Evolutionary conservation across 2,797 vertebrate genomes (phyloP).

Genomic region (Cirrhinus molitorella): DNA sequence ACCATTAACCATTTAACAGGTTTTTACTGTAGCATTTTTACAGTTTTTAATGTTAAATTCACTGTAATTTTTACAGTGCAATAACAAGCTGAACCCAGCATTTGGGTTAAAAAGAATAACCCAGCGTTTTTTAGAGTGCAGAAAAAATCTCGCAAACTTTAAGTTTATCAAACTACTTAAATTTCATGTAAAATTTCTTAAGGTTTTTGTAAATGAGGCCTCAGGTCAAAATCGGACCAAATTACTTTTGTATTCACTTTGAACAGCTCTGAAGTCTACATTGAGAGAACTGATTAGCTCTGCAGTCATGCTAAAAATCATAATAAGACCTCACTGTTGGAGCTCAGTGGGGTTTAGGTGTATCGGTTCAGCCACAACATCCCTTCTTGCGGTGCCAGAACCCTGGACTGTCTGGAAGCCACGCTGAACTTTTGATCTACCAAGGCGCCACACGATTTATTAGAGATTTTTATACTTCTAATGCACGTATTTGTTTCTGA

Average conservation of each 20-base stretch:
- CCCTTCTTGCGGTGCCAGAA: slow-evolving; percentile 57
- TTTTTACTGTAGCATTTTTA: too few species aligned
- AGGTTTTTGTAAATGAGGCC: neutral
- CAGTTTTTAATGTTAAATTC: too few species aligned
- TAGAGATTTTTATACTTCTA: slow-evolving; percentile 61
- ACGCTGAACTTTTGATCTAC: slow-evolving; percentile 62
- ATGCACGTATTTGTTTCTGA: slow-evolving; percentile 63
- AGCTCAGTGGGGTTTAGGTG: slow-evolving; percentile 52
- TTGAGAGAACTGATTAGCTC: slow-evolving; percentile 38
- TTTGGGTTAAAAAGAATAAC: too few species aligned
- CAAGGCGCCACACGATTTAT: slow-evolving; percentile 68
- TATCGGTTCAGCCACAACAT: slow-evolving; percentile 51
- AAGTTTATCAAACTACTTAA: too few species aligned
- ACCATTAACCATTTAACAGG: too few species aligned
- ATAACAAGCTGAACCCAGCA: too few species aligned
- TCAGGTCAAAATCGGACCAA: neutral
- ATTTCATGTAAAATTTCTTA: neutral
- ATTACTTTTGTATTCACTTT: neutral
- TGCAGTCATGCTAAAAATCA: slow-evolving; percentile 50
- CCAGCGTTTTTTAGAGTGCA: too few species aligned
- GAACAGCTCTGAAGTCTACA: neutral
- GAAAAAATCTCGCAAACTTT: too few species aligned
- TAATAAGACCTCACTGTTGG: slow-evolving; percentile 47
- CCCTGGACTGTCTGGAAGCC: slow-evolving; percentile 60
- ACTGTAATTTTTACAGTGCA: too few species aligned